phyloP scores from a whole-genome alignment of 2,797 vertebrate species.

The Microctenopoma lineatum region DNA sequence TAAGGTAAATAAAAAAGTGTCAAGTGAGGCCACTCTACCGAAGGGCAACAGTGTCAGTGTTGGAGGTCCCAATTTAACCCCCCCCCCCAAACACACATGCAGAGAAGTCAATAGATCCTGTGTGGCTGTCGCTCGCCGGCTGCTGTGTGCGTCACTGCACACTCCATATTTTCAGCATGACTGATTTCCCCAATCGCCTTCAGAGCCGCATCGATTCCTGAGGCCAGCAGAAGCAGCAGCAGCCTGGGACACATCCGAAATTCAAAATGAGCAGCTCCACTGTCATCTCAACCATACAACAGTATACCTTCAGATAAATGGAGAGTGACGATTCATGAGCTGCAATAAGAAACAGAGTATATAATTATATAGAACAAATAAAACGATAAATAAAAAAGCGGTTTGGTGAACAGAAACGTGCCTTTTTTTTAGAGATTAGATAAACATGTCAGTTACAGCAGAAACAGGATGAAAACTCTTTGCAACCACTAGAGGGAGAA shows the following conservation, averaged over 20 bases:
- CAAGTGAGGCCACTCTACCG: constrained; percentile 71
- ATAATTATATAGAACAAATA: not conserved
- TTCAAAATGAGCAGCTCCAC: constrained; percentile 26
- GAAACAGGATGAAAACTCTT: constrained; percentile 7
- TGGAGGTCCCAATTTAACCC: constrained; percentile 74
- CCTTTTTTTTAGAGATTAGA: not conserved
- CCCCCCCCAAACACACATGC: constrained; percentile 51
- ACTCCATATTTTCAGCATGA: constrained; percentile 84
- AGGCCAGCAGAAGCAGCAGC: constrained; percentile 33
- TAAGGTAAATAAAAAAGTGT: constrained; percentile 53
- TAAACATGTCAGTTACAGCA: not conserved
- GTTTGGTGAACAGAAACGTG: not conserved
- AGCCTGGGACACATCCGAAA: constrained; percentile 33
- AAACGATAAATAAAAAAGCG: not conserved
- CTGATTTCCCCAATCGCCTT: constrained; percentile 82
- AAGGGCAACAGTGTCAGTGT: constrained; percentile 80
- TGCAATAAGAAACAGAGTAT: not conserved
- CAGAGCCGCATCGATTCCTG: constrained; percentile 74
- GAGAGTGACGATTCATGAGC: not conserved
- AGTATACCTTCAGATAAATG: not conserved
- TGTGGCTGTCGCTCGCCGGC: constrained; percentile 65
- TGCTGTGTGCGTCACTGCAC: constrained; percentile 79
- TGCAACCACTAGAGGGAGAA: constrained; percentile 76
- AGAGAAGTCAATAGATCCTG: constrained; percentile 78
- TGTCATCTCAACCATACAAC: not conserved